Evolutionary conservation across 2,888 invertebrate genomes (phyloP).

Genomic region (Caenorhabditis sp.): DNA sequence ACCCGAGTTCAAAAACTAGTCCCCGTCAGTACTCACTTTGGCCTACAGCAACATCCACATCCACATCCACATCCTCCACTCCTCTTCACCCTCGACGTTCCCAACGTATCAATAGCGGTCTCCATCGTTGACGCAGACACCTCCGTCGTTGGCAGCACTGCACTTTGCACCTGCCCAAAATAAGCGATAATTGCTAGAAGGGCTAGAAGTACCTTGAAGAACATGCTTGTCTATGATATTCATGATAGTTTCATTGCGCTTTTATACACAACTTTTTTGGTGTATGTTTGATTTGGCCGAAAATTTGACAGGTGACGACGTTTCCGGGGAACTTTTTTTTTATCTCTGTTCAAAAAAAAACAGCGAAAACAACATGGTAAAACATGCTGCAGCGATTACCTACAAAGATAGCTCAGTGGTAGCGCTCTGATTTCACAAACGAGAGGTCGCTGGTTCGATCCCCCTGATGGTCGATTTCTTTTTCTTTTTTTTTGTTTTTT

Average conservation of each 20-base stretch:
- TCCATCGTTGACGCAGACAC: neutral
- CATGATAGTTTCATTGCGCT: neutral
- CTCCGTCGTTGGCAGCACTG: neutral
- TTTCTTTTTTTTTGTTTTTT: no score
- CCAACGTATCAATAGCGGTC: constrained; percentile 14
- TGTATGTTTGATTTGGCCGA: neutral
- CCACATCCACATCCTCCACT: constrained; percentile 29
- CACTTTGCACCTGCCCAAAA: neutral
- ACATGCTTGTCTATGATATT: neutral
- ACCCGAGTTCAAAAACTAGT: no score
- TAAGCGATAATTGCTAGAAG: neutral
- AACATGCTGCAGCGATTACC: no score
- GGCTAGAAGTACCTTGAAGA: neutral
- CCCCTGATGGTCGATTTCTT: no score
- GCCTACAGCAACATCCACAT: constrained; percentile 8
- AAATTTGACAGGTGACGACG: neutral
- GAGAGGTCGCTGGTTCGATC: no score
- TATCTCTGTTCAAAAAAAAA: no score
- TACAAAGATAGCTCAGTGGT: no score
- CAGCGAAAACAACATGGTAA: no score
- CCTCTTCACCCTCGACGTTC: constrained; percentile 21
- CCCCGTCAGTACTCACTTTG: no score
- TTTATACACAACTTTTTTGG: neutral
- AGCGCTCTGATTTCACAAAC: no score
- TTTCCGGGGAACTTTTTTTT: no score